Conservation (phyloP, 2,888 invertebrate species). For the Omphaloscelis lunosa region DNA sequence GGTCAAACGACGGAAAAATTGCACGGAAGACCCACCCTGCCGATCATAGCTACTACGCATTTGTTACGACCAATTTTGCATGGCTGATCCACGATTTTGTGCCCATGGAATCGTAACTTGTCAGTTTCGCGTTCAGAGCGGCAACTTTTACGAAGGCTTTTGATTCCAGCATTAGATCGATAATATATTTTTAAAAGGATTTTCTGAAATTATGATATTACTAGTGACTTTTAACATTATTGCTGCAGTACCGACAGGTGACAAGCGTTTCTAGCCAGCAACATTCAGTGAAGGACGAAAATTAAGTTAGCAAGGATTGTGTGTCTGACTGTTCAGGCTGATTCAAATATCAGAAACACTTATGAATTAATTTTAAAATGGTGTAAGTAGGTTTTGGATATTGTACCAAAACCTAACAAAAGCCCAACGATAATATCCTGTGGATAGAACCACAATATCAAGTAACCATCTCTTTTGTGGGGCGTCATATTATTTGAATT, state of each 20-base stretch:
- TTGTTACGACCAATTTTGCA: conserved; percentile 70
- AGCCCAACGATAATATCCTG: conserved; percentile 47
- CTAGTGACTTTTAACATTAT: not conserved
- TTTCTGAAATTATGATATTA: conserved; percentile 6
- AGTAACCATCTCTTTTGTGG: conserved; percentile 47
- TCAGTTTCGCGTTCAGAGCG: not conserved
- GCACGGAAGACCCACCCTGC: conserved; percentile 72
- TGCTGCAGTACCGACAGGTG: not conserved
- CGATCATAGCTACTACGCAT: conserved; percentile 74
- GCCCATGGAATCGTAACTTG: not conserved
- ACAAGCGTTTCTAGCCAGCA: not conserved
- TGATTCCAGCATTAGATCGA: not conserved
- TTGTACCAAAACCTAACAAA: not conserved
- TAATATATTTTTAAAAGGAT: not conserved
- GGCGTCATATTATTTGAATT: conserved; percentile 64
- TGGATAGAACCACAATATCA: conserved; percentile 62
- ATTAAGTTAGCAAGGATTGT: not conserved
- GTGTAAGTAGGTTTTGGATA: not conserved
- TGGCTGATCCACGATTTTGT: conserved; percentile 43
- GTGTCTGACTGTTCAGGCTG: not conserved
- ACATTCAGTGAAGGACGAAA: not conserved
- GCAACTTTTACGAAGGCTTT: not conserved
- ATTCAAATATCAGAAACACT: not conserved
- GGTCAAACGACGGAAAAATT: conserved; percentile 74
- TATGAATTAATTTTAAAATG: not conserved